Conservation (phyloP, 2,113 vertebrate species). For the Chloroceryle aenea region DNA sequence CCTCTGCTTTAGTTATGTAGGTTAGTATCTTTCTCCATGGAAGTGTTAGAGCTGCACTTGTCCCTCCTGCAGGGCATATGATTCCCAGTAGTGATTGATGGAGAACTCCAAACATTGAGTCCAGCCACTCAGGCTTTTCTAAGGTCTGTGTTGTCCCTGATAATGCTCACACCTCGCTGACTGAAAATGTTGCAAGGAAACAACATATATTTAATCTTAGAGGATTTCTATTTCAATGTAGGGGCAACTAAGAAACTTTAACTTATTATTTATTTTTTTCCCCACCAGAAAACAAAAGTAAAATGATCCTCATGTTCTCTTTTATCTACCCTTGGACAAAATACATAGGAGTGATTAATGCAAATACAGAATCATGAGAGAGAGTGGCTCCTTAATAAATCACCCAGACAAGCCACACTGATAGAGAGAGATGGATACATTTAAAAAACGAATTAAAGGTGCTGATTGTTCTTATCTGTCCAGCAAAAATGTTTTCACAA, state of each 20-base stretch:
- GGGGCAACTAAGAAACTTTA: not conserved
- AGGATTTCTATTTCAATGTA: not conserved
- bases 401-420: not conserved
- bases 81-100: not conserved
- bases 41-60: not conserved
- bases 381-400: not conserved
- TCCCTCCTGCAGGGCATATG: not conserved
- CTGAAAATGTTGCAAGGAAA: not conserved
- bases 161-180: not conserved
- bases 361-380: not conserved
- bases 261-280: not conserved
- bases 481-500: not conserved
- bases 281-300: not conserved
- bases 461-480: not conserved
- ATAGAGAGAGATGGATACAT: not conserved
- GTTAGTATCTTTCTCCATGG: not conserved
- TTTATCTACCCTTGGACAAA: not conserved
- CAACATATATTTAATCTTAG: not conserved
- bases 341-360: not conserved
- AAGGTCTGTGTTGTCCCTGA: not conserved
- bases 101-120: not conserved
- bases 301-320: not conserved
- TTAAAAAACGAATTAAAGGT: not conserved
- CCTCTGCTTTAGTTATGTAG: not conserved
- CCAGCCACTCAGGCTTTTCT: not conserved